Evolutionary conservation across 2,113 vertebrate genomes (phyloP).

Genomic region (Turnix velox): DNA sequence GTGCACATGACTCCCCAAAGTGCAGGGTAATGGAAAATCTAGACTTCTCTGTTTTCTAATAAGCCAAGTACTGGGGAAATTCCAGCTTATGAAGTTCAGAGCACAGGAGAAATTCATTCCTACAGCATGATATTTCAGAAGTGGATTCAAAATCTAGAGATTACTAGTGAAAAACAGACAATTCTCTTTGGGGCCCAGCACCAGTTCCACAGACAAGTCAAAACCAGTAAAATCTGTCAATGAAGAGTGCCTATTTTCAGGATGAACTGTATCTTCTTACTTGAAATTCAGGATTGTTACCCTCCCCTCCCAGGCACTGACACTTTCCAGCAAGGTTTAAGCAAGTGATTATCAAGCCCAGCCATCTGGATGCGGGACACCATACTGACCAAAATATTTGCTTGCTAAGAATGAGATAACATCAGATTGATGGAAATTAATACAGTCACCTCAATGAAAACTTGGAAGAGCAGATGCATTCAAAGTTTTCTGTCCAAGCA

Average conservation of each 20-base stretch:
- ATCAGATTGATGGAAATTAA: slow-evolving; percentile 42
- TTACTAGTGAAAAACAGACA: not conserved
- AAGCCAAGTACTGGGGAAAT: slow-evolving; percentile 20
- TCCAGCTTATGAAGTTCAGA: slow-evolving; percentile 43
- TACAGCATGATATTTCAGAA: slow-evolving; percentile 13
- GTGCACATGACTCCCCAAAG: slow-evolving; percentile 1
- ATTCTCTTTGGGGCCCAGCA: not conserved
- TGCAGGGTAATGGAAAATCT: slow-evolving; percentile 38
- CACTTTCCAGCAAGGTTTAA: slow-evolving; percentile 18
- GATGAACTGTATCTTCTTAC: not conserved
- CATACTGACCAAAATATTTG: slow-evolving; percentile 4
- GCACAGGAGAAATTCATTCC: slow-evolving; percentile 23
- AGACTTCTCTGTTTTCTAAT: not conserved
- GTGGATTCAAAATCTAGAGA: not conserved
- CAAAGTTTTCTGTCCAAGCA: slow-evolving; percentile 11
- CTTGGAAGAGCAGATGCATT: not conserved
- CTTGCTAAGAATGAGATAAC: slow-evolving; percentile 16
- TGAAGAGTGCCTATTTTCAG: not conserved
- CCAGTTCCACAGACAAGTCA: not conserved
- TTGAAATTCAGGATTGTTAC: not conserved
- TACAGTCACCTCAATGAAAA: slow-evolving; percentile 36
- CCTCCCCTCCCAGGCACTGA: not conserved
- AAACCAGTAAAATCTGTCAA: not conserved
- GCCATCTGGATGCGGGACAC: slow-evolving; percentile 18
- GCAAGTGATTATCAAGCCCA: not conserved